These are phyloP conservation scores for Carcharodon carcharias DNA, from an alignment of 2,797 vertebrate genomes.

Conservation along the genomic window DNA sequence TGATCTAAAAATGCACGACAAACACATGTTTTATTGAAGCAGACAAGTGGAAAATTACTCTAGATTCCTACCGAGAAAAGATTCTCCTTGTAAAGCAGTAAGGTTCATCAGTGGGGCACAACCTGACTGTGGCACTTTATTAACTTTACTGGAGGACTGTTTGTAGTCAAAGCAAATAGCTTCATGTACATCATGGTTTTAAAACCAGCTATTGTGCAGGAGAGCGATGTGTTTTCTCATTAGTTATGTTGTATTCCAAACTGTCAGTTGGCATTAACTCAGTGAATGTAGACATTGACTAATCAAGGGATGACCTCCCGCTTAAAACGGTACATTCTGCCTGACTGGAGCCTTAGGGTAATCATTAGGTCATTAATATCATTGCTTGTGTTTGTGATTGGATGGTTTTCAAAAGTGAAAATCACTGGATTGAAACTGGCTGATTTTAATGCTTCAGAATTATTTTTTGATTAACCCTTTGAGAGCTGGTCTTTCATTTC, in stretches of 20 bases:
- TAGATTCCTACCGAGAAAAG: conserved; percentile 52
- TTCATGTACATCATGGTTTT: conserved; percentile 48
- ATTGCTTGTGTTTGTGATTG: conserved; percentile 56
- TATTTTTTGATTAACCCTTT: not conserved
- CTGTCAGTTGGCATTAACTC: conserved; percentile 72
- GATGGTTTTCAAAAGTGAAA: conserved; percentile 31
- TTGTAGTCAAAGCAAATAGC: conserved; percentile 55
- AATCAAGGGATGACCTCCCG: conserved; percentile 64
- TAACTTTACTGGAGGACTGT: conserved; percentile 50
- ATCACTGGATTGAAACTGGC: not conserved
- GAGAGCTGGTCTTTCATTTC: not conserved
- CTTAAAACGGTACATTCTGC: conserved; percentile 63
- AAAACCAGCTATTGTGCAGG: conserved; percentile 45
- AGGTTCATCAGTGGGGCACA: conserved; percentile 55
- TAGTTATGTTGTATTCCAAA: conserved; percentile 53
- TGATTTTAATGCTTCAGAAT: conserved; percentile 16
- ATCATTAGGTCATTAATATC: conserved; percentile 73
- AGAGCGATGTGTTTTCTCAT: conserved; percentile 55
- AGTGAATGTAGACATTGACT: conserved; percentile 59
- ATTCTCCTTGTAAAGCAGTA: conserved; percentile 50
- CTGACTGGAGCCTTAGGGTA: conserved; percentile 58
- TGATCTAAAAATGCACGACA: conserved; percentile 52
- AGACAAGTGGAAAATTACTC: conserved; percentile 63
- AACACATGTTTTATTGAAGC: conserved; percentile 60
- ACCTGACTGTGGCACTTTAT: conserved; percentile 48